These are phyloP conservation scores for Stomatorhinus walkeri DNA, from an alignment of 2,797 vertebrate species.

Conservation along the genomic window DNA sequence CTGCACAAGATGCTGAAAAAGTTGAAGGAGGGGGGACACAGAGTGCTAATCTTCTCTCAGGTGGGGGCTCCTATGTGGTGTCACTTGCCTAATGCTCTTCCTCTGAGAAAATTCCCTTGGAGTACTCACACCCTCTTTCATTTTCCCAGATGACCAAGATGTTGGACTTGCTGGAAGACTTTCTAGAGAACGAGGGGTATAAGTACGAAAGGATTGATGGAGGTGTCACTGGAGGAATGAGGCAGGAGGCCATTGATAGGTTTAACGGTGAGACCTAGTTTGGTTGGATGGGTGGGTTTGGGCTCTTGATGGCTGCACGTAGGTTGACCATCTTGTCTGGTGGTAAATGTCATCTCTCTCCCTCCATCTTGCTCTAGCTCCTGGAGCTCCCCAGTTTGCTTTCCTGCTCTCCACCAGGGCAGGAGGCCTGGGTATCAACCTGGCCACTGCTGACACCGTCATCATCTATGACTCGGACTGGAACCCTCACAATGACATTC, in stretches of 20 bases:
- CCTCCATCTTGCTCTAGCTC: conserved; percentile 60
- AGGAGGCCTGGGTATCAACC: conserved; percentile 93
- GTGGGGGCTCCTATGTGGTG: conserved; percentile 40
- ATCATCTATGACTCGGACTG: conserved; percentile 98
- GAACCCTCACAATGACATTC: conserved; percentile 98
- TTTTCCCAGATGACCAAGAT: conserved; percentile 88
- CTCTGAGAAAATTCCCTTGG: not conserved
- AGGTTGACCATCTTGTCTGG: not conserved
- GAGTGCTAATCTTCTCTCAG: conserved; percentile 97
- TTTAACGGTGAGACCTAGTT: conserved; percentile 72
- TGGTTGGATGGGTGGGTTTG: not conserved
- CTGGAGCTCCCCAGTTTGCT: conserved; percentile 93
- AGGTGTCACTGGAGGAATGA: conserved; percentile 91
- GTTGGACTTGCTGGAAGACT: conserved; percentile 93
- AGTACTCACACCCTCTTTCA: not conserved
- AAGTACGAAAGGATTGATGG: conserved; percentile 97
- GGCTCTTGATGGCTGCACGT: not conserved
- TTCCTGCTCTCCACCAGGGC: conserved; percentile 96
- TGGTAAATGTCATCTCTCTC: not conserved
- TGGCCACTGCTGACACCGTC: conserved; percentile 96
- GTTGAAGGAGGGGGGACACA: conserved; percentile 90
- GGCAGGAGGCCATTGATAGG: conserved; percentile 95
- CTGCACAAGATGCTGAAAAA: conserved; percentile 94
- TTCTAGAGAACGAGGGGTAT: conserved; percentile 93
- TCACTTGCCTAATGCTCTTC: not conserved